These are phyloP conservation scores for Ceryle rudis DNA, from an alignment of 2,797 vertebrate species.

Conservation along the genomic window DNA sequence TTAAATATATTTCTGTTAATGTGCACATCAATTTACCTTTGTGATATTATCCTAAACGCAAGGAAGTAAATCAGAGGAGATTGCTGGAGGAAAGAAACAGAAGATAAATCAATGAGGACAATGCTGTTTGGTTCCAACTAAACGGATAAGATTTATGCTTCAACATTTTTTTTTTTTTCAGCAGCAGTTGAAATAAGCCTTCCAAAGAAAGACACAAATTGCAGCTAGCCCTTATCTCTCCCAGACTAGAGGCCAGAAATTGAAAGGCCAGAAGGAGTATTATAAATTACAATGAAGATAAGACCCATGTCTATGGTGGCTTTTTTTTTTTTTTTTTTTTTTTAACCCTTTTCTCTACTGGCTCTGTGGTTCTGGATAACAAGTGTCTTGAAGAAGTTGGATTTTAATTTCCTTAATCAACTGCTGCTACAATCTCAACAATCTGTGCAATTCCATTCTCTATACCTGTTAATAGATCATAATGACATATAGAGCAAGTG, in stretches of 20 bases:
- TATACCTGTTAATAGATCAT: background rate
- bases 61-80: conserved; percentile 6
- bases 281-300: conserved; percentile 14
- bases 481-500: background rate
- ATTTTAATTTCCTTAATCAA: background rate
- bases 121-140: background rate
- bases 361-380: background rate
- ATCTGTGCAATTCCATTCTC: background rate
- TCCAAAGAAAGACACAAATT: conserved; percentile 33
- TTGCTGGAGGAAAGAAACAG: conserved; percentile 10
- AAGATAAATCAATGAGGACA: conserved; percentile 11
- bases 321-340: background rate
- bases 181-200: conserved; percentile 23
- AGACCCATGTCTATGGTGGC: background rate
- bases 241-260: background rate
- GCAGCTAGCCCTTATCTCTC: background rate
- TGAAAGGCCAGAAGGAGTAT: background rate
- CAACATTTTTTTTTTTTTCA: background rate
- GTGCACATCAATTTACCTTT: background rate
- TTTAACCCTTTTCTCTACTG: background rate
- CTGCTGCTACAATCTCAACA: background rate
- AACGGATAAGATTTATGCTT: conserved; percentile 35
- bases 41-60: background rate
- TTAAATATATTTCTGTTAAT: conserved; percentile 14
- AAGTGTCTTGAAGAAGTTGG: background rate